Conservation (phyloP, 2,888 invertebrate species). For the Orthosia gothica region DNA sequence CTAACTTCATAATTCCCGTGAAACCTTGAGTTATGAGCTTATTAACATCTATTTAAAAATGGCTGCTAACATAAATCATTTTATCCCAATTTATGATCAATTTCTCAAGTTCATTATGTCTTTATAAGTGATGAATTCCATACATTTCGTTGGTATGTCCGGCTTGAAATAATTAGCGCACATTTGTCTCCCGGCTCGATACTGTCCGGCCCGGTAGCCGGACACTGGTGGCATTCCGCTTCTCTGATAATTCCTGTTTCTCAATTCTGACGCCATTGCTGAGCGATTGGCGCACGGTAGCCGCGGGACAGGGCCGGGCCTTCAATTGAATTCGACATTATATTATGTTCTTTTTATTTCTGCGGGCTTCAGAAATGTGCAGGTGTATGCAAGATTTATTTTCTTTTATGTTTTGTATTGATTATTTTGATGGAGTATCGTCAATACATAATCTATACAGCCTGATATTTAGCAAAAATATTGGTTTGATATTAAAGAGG, state of each 20-base stretch:
- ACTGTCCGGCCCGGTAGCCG: constrained; percentile 58
- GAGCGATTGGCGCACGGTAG: constrained; percentile 50
- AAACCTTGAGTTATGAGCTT: constrained; percentile 3
- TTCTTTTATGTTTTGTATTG: neutral
- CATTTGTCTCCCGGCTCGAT: constrained; percentile 71
- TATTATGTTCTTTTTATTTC: constrained; percentile 43
- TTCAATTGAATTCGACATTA: constrained; percentile 56
- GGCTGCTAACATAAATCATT: neutral
- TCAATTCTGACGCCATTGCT: constrained; percentile 48
- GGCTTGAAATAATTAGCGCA: constrained; percentile 69
- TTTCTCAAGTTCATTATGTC: no score
- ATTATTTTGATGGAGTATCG: constrained; percentile 2
- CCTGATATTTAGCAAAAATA: neutral
- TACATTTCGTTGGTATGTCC: constrained; percentile 11
- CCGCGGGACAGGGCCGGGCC: constrained; percentile 43
- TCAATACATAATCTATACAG: neutral
- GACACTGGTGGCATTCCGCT: constrained; percentile 68
- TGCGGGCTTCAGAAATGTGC: constrained; percentile 9
- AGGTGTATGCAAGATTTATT: constrained; percentile 33
- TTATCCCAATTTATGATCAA: neutral
- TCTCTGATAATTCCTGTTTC: constrained; percentile 76
- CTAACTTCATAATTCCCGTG: neutral
- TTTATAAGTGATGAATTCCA: neutral
- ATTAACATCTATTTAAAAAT: neutral
- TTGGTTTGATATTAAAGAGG: no score